phyloP scores from a whole-genome alignment of 1,140 invertebrate genomes.

The Drosophila parabipectinata region DNA sequence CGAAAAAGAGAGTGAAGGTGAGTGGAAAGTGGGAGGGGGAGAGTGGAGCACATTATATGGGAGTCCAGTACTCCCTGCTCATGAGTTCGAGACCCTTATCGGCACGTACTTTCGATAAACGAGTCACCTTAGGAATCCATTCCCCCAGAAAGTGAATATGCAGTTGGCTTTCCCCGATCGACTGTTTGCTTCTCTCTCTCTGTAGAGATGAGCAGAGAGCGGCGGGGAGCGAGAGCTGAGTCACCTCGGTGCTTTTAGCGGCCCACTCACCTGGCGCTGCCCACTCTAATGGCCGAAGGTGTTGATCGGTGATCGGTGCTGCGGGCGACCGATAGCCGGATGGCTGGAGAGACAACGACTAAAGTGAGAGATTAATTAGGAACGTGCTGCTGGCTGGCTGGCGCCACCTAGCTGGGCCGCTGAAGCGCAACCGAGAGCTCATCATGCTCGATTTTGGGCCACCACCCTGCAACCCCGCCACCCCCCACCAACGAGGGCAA shows the following conservation, averaged over 20 bases:
- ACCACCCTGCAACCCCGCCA: neutral
- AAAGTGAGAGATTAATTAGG: constrained; percentile 44
- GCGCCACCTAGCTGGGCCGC: constrained; percentile 51
- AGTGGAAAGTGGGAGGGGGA: neutral
- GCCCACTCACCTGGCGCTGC: constrained; percentile 58
- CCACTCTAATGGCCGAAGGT: constrained; percentile 36
- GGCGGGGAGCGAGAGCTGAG: constrained; percentile 33
- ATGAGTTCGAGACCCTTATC: constrained; percentile 62
- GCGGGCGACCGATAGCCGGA: constrained; percentile 9
- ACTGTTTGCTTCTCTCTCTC: constrained; percentile 11
- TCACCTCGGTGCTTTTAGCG: constrained; percentile 54
- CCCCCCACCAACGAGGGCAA: constrained; percentile 4
- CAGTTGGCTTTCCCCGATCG: constrained; percentile 13
- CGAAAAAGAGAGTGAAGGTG: neutral
- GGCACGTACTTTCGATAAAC: constrained; percentile 29
- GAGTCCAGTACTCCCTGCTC: constrained; percentile 44
- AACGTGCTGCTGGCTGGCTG: constrained; percentile 42
- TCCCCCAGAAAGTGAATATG: neutral
- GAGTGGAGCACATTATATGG: constrained; percentile 2
- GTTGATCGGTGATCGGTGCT: constrained; percentile 41
- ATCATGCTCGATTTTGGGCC: constrained; percentile 20
- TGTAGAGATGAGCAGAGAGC: constrained; percentile 3
- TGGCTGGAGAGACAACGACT: constrained; percentile 14
- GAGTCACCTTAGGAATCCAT: neutral
- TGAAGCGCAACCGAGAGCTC: constrained; percentile 48